phyloP scores from a whole-genome alignment of 1,140 invertebrate genomes.

The Pachyrhynchus sulphureomaculatus region DNA sequence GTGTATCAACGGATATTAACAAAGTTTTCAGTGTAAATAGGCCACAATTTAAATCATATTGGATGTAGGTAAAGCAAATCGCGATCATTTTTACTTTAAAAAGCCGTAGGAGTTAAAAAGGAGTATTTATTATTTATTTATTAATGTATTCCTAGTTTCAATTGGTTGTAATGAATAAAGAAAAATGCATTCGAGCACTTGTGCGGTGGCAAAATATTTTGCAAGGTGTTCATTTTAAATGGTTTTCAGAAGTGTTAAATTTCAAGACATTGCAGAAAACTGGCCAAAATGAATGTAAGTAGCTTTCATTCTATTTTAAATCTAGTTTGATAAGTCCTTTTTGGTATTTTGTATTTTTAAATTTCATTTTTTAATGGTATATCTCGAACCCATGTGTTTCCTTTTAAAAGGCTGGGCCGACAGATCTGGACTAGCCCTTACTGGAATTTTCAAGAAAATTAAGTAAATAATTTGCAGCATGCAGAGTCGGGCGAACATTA shows the following conservation, averaged over 20 bases:
- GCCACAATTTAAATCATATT: conserved; percentile 2
- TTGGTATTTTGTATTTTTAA: too few relatives aligned
- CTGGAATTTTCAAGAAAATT: too few relatives aligned
- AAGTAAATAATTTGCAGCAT: too few relatives aligned
- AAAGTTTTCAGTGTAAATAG: conserved; percentile 1
- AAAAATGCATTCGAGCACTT: conserved; percentile 27
- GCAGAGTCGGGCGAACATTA: too few relatives aligned
- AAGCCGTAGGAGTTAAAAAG: conserved; percentile 29
- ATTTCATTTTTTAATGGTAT: too few relatives aligned
- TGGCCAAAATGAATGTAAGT: conserved; percentile 21
- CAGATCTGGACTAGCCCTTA: too few relatives aligned
- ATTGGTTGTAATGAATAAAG: conserved; percentile 27
- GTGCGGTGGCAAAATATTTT: conserved; percentile 22
- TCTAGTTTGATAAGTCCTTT: too few relatives aligned
- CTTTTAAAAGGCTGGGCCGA: neutral
- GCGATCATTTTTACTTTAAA: conserved; percentile 24
- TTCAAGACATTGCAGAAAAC: neutral
- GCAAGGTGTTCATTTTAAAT: conserved; percentile 13
- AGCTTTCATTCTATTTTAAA: neutral
- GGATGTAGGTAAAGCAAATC: conserved; percentile 11
- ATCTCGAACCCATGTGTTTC: neutral
- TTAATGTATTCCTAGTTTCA: conserved; percentile 29
- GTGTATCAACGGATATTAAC: neutral
- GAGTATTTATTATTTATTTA: conserved; percentile 35
- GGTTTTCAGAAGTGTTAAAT: conserved; percentile 1